These are phyloP conservation scores for Sarcoramphus papa DNA, from an alignment of 2,797 vertebrate genomes.

Conservation along the genomic window DNA sequence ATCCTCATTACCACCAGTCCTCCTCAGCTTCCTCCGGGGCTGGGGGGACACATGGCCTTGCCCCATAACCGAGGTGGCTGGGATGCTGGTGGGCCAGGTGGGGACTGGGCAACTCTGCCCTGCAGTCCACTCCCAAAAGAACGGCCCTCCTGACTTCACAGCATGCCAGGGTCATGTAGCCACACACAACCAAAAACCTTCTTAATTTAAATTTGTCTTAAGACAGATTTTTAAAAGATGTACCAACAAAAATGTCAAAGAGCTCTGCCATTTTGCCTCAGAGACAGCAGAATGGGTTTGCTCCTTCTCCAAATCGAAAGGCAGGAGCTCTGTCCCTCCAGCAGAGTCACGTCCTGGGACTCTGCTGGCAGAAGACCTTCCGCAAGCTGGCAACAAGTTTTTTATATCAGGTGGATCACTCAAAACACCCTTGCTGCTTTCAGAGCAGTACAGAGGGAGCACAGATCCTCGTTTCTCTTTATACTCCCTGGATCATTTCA, in stretches of 20 bases:
- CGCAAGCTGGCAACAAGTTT: neutral
- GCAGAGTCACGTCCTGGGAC: neutral
- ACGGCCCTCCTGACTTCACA: neutral
- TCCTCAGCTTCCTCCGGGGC: neutral
- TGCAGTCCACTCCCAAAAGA: neutral
- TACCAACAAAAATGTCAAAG: neutral
- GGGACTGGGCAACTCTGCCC: neutral
- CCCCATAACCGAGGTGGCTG: neutral
- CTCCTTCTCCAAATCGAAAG: neutral
- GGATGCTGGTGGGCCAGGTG: neutral
- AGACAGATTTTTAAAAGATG: neutral
- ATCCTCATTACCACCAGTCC: neutral
- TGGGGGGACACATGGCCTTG: accelerated
- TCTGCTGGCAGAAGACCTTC: neutral
- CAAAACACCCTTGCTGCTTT: neutral
- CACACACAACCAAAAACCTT: neutral
- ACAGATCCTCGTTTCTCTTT: neutral
- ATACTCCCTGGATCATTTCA: neutral
- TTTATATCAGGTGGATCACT: neutral
- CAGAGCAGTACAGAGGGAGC: neutral
- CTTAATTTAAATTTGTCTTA: neutral
- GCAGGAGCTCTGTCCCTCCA: neutral
- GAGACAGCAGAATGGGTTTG: neutral
- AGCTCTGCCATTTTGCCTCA: neutral
- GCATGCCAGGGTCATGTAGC: neutral